Evolutionary conservation across 2,113 vertebrate species (phyloP), one percentile per base, ranked within the genome.

Genomic region (Sinocyclocheilus maitianheensis): DNA sequence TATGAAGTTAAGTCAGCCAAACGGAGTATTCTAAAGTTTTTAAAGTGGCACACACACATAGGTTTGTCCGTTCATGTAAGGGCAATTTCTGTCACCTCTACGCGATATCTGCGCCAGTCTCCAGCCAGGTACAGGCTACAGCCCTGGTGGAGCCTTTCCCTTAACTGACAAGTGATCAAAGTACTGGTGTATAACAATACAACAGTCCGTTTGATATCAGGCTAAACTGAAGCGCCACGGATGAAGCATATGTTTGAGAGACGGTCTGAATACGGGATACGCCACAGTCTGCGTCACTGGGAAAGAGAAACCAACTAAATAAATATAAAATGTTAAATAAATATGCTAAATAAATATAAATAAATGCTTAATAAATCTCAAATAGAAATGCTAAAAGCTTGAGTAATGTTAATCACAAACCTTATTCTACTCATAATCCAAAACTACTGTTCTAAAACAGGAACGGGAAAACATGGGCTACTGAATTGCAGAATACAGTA

Each of bases 161-260:
- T 78, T 76, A 60, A 79, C 63, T 43, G 48, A 30, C 77, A 69
- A 74, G 67, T 81, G 79, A 86, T 86, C 85, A 86, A 86, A 86
- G 85, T 69, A 72, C 51, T 58, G 53, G 26, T 75, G 72, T 74
- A 80, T 67, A 88, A 88, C 87, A 86, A 81, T 81, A 62, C 85
- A 84, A 55, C 71, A 63, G n/a, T 5, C 9, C 48, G 77, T 53
- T 62, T 53, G 69, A 82, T 51, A 83, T 83, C 71, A 62, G 75
- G 30, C 67, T 37, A 65, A 55, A 24, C 34, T 20, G 43, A 63
- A 81, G 10, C 55, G 5, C 11, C 55, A 40, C 3, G 16, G 16
- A 58, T 40, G 34, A 30, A 69, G 43, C 26, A 43, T 80, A 14
- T 62, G 20, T 5, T 4, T 16, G 14, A 71, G 30, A 65, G 4